Conservation (phyloP, 2,888 invertebrate species). For the Chymomyza procnemis region DNA sequence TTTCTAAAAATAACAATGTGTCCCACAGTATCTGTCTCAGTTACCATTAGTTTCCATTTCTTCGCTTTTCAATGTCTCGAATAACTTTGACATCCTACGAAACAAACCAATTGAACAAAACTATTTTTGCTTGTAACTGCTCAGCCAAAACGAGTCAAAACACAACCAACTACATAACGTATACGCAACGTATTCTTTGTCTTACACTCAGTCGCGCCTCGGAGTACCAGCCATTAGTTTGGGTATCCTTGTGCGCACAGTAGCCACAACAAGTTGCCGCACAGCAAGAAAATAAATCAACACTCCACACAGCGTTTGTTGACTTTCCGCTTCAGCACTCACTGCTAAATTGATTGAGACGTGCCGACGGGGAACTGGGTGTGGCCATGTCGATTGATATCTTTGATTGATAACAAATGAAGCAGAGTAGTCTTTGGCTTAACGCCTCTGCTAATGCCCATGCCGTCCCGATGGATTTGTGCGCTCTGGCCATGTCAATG, state of each 20-base stretch:
- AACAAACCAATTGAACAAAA: no score
- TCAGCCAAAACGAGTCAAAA: no score
- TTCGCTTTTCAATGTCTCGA: no score
- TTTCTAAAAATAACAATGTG: no score
- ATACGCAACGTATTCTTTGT: constrained; percentile 17
- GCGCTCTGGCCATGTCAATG: constrained; percentile 35
- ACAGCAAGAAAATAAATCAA: constrained; percentile 13
- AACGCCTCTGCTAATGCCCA: constrained; percentile 21
- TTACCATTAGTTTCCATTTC: no score
- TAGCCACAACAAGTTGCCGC: not conserved
- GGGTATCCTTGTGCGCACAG: constrained; percentile 8
- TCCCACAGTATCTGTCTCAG: no score
- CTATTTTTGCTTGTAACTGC: no score
- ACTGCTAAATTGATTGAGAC: constrained; percentile 41
- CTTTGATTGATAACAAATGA: constrained; percentile 58
- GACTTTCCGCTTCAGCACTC: constrained; percentile 42
- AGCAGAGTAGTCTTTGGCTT: constrained; percentile 11
- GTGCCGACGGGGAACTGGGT: constrained; percentile 24
- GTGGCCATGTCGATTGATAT: constrained; percentile 41
- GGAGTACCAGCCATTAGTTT: constrained; percentile 35
- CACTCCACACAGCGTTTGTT: constrained; percentile 34
- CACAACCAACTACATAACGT: not conserved
- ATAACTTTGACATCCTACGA: no score
- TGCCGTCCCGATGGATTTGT: constrained; percentile 46
- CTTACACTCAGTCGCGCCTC: constrained; percentile 28